Conservation (phyloP, 2,113 vertebrate genomes). For the Neolamprologus fasciatus region DNA sequence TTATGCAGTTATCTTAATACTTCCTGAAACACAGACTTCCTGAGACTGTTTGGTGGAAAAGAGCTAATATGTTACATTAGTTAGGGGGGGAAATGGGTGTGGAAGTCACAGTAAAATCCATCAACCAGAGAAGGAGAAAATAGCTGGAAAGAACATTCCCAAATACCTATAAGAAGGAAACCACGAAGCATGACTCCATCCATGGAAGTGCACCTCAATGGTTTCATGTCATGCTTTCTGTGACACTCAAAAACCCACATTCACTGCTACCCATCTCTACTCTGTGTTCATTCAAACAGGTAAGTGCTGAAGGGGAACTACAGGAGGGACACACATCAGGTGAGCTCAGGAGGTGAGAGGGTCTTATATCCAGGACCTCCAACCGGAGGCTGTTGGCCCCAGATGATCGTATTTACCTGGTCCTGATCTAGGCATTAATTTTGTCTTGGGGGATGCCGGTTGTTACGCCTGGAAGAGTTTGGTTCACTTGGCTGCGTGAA, state of each 20-base stretch:
- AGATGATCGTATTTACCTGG: conserved; percentile 68
- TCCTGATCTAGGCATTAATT: conserved; percentile 75
- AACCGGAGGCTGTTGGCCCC: neutral
- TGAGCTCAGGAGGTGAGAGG: conserved; percentile 10
- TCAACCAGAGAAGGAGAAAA: neutral
- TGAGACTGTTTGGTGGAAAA: neutral
- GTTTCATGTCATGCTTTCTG: conserved; percentile 30
- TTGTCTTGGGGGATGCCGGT: conserved; percentile 70
- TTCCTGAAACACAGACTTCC: neutral
- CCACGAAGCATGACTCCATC: conserved; percentile 15
- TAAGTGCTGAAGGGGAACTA: neutral
- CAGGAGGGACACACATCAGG: conserved; percentile 16
- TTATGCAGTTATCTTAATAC: neutral
- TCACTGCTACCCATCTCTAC: conserved; percentile 5
- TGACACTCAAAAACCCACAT: conserved; percentile 8
- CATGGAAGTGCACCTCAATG: neutral
- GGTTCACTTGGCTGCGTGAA: conserved; percentile 73
- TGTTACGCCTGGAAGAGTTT: conserved; percentile 63
- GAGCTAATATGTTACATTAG: neutral
- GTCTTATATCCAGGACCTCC: conserved; percentile 18
- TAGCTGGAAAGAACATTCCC: neutral
- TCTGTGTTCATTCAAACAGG: conserved; percentile 35
- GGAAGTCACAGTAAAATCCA: neutral
- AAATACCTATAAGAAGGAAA: conserved; percentile 3
- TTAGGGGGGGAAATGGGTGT: neutral